Percentiles rank a stretch among this genome's conserved stretches.
Conservation (phyloP, 64 coral and sea anemone genomes). For the Montipora efflorescens region DNA sequence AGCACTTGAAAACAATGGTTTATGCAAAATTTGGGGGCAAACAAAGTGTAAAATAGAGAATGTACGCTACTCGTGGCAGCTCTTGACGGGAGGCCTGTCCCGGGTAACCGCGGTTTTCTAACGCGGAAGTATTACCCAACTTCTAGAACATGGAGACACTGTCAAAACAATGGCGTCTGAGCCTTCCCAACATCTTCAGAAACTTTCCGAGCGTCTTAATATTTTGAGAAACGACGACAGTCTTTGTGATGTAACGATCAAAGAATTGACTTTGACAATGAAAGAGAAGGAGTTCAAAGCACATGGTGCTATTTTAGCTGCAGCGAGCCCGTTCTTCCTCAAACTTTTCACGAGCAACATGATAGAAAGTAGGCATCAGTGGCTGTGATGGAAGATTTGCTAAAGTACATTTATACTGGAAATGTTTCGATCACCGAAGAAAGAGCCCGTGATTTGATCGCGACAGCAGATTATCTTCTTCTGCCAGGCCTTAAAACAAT, state of each 20-base stretch:
- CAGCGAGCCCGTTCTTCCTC: slow-evolving; percentile 69
- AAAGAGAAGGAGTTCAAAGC: slow-evolving; percentile 39
- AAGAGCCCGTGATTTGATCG: slow-evolving; percentile 50
- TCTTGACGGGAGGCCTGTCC: too few species aligned
- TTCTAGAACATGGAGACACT: not conserved
- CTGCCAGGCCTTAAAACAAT: slow-evolving; percentile 63
- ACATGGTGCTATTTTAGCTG: slow-evolving; percentile 68
- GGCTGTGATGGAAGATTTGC: slow-evolving; percentile 62
- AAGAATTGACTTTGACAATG: not conserved
- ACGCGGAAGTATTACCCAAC: too few species aligned
- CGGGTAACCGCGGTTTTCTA: too few species aligned
- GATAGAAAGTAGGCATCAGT: slow-evolving; percentile 62
- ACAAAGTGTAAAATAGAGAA: too few species aligned
- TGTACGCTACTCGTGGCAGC: too few species aligned
- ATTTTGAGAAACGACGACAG: slow-evolving; percentile 62
- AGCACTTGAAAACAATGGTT: too few species aligned
- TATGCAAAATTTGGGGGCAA: too few species aligned
- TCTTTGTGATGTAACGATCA: slow-evolving; percentile 75
- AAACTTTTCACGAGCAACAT: slow-evolving; percentile 74
- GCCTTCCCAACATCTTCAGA: not conserved
- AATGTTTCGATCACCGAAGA: slow-evolving; percentile 40
- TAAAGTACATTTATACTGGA: slow-evolving; percentile 80
- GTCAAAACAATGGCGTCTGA: not conserved
- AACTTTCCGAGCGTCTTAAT: not conserved
- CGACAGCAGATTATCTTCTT: slow-evolving; percentile 73